These are phyloP conservation scores for Sycophila sp. DNA, from an alignment of 1,140 invertebrate genomes.

Conservation along the genomic window DNA sequence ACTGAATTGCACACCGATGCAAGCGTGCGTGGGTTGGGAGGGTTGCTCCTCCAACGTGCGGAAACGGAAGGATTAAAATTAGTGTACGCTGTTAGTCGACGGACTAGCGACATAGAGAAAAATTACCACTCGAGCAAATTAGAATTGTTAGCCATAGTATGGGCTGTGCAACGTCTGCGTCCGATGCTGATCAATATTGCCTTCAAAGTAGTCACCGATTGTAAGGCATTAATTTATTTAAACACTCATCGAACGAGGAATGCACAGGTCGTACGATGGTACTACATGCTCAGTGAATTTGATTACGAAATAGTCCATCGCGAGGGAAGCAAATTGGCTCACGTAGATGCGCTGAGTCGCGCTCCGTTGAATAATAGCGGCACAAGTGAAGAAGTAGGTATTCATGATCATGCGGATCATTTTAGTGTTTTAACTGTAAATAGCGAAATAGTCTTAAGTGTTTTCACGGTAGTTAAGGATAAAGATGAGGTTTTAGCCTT, in stretches of 20 bases:
- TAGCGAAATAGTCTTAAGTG: not conserved
- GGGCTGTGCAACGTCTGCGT: conserved; percentile 23
- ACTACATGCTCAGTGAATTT: conserved; percentile 4
- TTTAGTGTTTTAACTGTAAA: no score
- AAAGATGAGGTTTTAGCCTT: conserved; percentile 19
- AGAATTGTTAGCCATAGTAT: conserved; percentile 43
- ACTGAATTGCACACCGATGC: conserved; percentile 55
- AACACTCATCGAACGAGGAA: conserved; percentile 23
- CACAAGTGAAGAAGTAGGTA: no score
- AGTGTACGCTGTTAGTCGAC: conserved; percentile 40
- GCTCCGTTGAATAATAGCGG: conserved; percentile 15
- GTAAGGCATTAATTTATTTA: conserved; percentile 19
- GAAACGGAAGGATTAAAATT: not conserved
- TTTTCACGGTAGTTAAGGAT: not conserved
- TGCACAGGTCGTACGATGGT: conserved; percentile 20
- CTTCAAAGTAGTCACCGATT: conserved; percentile 37
- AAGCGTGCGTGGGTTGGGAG: conserved; percentile 47
- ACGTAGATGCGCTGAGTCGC: conserved; percentile 13
- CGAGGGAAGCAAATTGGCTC: not conserved
- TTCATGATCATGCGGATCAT: not conserved
- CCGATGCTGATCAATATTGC: conserved; percentile 34
- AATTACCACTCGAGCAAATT: conserved; percentile 45
- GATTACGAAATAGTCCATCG: conserved; percentile 14
- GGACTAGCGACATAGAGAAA: conserved; percentile 39
- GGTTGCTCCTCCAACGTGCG: conserved; percentile 38